phyloP scores from a whole-genome alignment of 53 echinoderm and acorn worm genomes.

The Luidia sarsii region DNA sequence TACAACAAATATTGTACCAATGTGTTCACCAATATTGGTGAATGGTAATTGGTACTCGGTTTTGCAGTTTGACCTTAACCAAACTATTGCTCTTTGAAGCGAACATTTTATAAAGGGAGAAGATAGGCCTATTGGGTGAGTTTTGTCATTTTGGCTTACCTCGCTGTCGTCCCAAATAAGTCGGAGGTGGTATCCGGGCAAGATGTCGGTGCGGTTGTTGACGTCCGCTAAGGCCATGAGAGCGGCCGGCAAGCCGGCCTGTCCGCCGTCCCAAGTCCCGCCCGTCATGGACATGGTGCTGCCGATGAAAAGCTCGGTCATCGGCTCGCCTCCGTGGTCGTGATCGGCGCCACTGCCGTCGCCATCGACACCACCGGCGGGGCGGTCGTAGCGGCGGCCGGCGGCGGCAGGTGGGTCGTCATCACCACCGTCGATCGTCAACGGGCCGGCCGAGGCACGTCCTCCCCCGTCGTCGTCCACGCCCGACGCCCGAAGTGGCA shows the following conservation, averaged over 20 bases:
- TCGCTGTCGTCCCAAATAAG: conserved; percentile 88
- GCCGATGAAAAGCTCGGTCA: conserved; percentile 77
- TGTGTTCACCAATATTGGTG: too few species aligned
- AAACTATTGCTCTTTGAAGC: not conserved
- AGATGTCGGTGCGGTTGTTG: conserved; percentile 83
- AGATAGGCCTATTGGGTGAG: too few species aligned
- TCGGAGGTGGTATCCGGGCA: conserved; percentile 83
- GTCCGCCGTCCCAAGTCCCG: conserved; percentile 87
- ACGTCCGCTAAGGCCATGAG: conserved; percentile 87
- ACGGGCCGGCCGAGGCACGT: too few species aligned
- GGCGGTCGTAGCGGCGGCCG: too few species aligned
- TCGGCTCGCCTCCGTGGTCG: conserved; percentile 10
- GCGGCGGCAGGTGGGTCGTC: too few species aligned
- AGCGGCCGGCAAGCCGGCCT: conserved; percentile 84
- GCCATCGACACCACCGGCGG: not conserved
- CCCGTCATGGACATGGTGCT: conserved; percentile 93
- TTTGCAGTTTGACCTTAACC: too few species aligned
- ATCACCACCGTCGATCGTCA: too few species aligned
- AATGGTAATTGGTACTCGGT: too few species aligned
- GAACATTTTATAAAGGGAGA: not conserved
- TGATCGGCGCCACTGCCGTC: not conserved
- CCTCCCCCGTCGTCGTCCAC: too few species aligned
- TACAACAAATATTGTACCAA: too few species aligned
- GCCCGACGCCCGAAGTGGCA: too few species aligned
- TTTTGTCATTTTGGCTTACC: too few species aligned